Evolutionary conservation across 2,888 invertebrate species (phyloP), one percentile per base, ranked within the genome.

Genomic region (Ametastegia equiseti): DNA sequence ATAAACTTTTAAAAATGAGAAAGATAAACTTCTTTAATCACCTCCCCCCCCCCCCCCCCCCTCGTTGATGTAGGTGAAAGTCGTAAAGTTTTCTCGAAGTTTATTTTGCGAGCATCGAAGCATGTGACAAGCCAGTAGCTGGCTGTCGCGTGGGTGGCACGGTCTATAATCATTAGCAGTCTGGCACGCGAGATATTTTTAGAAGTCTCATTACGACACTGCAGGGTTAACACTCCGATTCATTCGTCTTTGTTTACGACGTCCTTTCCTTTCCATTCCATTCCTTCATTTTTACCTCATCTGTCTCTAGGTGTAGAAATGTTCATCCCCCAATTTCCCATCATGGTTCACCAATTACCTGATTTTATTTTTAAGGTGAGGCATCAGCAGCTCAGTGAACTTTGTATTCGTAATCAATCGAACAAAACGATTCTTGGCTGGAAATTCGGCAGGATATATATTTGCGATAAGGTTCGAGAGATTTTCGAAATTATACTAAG

Each of bases 81-180:
- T 75, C 75, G 75, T 75, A 75, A 75, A 75, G 36, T 39, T 57
- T n/a, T 57, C 54, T 57, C 13, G 23, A 54, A 75, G 75, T 54
- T 75, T 75, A 75, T 75, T 75, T 75, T 47, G 75, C 75, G 54
- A 75, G n/a, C 54, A 57, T 50, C 75, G 54, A 54, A 57, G 54
- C 75, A 75, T 75, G 75, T 54, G 75, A 75, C 75, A 75, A 54
- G 19, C 54, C 75, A 36, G 54, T 30, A 33, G 50, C 19, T 7
- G 54, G n/a, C 36, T 39, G 75, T 50, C 39, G 60, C 78, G 78
- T 78, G 78, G 78, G 78, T 78, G 60, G 75, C 54, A 36, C 50
- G 75, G 60, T 78, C 78, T 60, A 78, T 78, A 78, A 78, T 78
- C 78, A 78, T 78, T 78, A 78, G 45, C 78, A 60, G 78, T 78